Percentiles rank a stretch among this genome's conserved stretches.
Evolutionary conservation across 2,113 vertebrate genomes (phyloP).

Genomic region (Asarcornis scutulata): DNA sequence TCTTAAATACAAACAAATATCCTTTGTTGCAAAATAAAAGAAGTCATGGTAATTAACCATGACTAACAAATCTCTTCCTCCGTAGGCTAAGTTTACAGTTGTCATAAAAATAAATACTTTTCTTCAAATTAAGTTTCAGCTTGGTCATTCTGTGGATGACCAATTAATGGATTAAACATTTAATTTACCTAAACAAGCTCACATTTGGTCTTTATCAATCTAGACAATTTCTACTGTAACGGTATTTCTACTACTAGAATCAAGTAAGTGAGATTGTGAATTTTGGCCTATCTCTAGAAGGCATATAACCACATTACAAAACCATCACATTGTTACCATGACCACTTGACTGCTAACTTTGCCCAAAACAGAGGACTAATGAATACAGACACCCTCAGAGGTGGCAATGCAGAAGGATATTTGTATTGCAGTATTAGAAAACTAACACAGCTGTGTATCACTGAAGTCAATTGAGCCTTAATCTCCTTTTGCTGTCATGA

Average conservation of each 20-base stretch:
- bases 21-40: background rate
- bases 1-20: background rate
- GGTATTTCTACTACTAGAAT: too few species aligned
- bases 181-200: background rate
- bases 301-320: background rate
- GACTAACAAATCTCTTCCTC: background rate
- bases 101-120: background rate
- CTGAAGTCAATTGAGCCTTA: background rate
- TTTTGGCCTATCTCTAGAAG: background rate
- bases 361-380: background rate
- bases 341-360: background rate
- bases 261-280: background rate
- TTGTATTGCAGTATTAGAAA: background rate
- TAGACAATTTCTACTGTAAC: background rate
- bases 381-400: background rate
- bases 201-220: background rate
- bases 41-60: background rate
- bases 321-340: rapidly evolving
- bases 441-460: background rate
- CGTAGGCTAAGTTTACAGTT: background rate
- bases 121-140: background rate
- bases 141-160: background rate
- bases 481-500: background rate
- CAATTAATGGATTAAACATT: background rate
- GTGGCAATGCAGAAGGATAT: background rate